Conservation (phyloP, 2,113 vertebrate species). For the Chitala chitala region DNA sequence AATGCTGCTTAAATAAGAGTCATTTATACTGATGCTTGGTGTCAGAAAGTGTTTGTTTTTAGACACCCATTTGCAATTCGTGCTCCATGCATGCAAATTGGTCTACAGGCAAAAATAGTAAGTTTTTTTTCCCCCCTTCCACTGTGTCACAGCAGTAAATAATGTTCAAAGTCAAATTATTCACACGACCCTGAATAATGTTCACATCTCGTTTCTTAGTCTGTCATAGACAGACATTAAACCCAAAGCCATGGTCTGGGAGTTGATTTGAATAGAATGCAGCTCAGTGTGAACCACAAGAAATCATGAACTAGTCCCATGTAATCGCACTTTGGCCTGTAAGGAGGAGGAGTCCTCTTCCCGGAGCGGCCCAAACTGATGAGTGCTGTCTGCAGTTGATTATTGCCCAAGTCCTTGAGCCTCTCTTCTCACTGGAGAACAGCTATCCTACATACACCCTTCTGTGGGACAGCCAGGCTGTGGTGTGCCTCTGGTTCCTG, state of each 20-base stretch:
- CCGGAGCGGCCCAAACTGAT: neutral
- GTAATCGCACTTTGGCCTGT: neutral
- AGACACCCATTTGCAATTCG: conserved; percentile 12
- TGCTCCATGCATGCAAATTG: conserved; percentile 17
- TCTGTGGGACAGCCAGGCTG: neutral
- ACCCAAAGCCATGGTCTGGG: neutral
- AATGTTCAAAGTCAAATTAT: conserved; percentile 18
- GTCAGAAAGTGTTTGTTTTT: conserved; percentile 19
- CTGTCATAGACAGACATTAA: conserved; percentile 11
- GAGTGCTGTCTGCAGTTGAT: neutral
- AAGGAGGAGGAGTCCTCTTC: neutral
- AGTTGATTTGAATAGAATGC: neutral
- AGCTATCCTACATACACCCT: neutral
- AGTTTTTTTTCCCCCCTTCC: neutral
- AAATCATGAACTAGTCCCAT: neutral
- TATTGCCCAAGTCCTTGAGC: neutral
- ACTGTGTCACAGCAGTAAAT: conserved; percentile 20
- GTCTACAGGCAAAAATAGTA: neutral
- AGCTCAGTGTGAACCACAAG: neutral
- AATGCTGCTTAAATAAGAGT: conserved; percentile 3
- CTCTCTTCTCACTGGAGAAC: neutral
- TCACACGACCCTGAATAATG: conserved; percentile 9
- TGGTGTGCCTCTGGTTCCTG: too few relatives aligned
- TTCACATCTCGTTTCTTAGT: neutral
- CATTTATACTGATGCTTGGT: conserved; percentile 5